Evolutionary conservation across 2,888 invertebrate species (phyloP).

Genomic region (Diabrotica balteata): DNA sequence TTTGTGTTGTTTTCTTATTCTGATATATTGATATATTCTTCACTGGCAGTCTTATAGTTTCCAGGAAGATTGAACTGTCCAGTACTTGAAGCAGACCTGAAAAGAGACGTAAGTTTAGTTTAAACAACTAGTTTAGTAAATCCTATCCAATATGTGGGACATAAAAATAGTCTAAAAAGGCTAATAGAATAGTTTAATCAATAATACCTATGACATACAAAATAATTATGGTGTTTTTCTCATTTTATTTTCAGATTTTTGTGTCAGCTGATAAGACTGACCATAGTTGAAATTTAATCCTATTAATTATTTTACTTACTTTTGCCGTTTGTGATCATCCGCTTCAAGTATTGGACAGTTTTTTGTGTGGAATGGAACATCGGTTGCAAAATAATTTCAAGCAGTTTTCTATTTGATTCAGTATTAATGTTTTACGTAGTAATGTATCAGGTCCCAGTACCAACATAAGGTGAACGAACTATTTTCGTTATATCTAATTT

Average conservation of each 20-base stretch:
- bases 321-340: background rate
- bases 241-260: no score
- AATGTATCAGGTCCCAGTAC: constrained; percentile 13
- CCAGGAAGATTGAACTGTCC: constrained; percentile 53
- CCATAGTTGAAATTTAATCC: background rate
- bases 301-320: background rate
- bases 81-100: constrained; percentile 44
- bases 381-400: constrained; percentile 23
- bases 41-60: constrained; percentile 63
- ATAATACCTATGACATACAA: no score
- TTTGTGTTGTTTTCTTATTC: constrained; percentile 24
- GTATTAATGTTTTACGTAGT: constrained; percentile 2
- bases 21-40: constrained; percentile 33
- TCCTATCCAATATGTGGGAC: no score
- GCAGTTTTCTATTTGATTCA: constrained; percentile 14
- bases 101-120: background rate
- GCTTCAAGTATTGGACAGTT: constrained; percentile 20
- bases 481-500: constrained; percentile 17
- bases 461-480: constrained; percentile 17
- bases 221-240: no score
- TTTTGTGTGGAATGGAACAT: constrained; percentile 16
- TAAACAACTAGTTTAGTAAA: no score
- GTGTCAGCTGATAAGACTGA: background rate
- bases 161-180: no score
- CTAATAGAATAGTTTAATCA: no score